These are phyloP conservation scores for Cinara cedri DNA, from an alignment of 2,888 invertebrate species.

Conservation along the genomic window DNA sequence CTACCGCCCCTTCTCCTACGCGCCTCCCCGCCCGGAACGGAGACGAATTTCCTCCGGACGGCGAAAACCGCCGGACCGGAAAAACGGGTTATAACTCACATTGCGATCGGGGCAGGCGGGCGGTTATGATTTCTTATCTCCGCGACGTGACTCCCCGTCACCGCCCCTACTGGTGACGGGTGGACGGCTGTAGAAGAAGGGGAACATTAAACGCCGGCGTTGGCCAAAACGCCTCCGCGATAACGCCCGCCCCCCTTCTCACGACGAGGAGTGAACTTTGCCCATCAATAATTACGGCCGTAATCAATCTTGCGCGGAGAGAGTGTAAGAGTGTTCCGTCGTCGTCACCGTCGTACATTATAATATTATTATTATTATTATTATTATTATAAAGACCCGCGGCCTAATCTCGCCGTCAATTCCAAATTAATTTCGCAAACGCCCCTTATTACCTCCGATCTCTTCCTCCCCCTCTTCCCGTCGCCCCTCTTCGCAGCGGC, in stretches of 20 bases:
- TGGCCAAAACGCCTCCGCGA: slow-evolving; percentile 43
- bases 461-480: too few species aligned
- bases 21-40: not conserved
- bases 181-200: not conserved
- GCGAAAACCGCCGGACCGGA: slow-evolving; percentile 50
- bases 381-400: too few species aligned
- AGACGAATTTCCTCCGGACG: slow-evolving; percentile 16
- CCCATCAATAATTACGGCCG: slow-evolving; percentile 51
- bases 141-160: not conserved
- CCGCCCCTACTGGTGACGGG: not conserved
- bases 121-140: slow-evolving; percentile 8
- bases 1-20: too few species aligned
- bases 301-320: slow-evolving; percentile 43
- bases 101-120: not conserved
- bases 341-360: too few species aligned
- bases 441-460: too few species aligned
- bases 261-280: slow-evolving; percentile 21
- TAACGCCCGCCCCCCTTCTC: not conserved
- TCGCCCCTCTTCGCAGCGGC: too few species aligned
- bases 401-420: not conserved
- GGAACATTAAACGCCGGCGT: slow-evolving; percentile 30
- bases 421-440: not conserved
- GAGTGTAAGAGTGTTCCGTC: not conserved
- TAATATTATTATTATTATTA: too few species aligned
- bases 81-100: slow-evolving; percentile 55